Evolutionary conservation across 2,888 invertebrate genomes (phyloP), one percentile per base, ranked within the genome.

Genomic region (Cactoblastis cactorum): DNA sequence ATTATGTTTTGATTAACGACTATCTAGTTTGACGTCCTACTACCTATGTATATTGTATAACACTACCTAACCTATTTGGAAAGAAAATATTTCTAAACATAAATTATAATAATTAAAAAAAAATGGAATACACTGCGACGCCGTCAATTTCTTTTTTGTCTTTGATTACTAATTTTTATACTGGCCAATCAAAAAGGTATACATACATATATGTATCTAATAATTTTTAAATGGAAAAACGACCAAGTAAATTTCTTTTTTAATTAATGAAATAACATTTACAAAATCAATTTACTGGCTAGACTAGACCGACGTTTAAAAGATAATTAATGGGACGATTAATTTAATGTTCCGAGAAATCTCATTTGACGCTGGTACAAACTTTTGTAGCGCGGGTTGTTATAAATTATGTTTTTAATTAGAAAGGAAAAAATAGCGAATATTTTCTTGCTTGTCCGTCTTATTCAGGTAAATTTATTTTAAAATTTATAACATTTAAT

Each of bases 301-400:
- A 28, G 28, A 28, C 28, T 28, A 28, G 9, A 28, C 28, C 28
- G 9, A 28, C 1, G 8, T 15, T 1, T 35, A 18, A 19, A 38
- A 19, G 1, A 19, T 19, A 17, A 19, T 18, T 22, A 39, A 22
- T 15, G 6, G 22, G 19, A 12, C 11, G 3, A 22, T 39, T 37
- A 35, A 15, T 37, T 45, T 24, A 18, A 34, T 34, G n/a, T 46
- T 34, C 46, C n/a, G 1, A 45, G 3, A 3, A 34, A 18, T 46
- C 15, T 22, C 22, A n/a, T 18, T 45, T 45, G 19, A 32, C 4
- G 34, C 24, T 46, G 43, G 56, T 49, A 52, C 49, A 59, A 60
- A 61, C 51, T 62, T 62, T 55, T 54, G 50, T 53, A 65, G 56
- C 56, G 57, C 51, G 55, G 54, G 53, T 62, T 55, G 60, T 63